A percentile compares a stretch with the other conserved stretches of the same genome.
Conservation (phyloP, 1,140 invertebrate genomes). For the Leptinotarsa defecta region DNA sequence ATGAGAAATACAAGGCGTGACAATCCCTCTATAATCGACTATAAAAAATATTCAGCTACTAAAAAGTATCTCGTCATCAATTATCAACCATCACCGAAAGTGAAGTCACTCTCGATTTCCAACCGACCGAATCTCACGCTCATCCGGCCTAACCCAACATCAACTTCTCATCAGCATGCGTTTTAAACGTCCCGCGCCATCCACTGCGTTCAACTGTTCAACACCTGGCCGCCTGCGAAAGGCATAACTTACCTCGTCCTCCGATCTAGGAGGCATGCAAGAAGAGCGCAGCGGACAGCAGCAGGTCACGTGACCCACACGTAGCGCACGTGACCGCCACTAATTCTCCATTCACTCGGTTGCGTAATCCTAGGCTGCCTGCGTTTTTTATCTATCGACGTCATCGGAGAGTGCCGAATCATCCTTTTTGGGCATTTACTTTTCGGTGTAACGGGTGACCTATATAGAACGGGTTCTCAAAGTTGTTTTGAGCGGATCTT, state of each 20-base stretch:
- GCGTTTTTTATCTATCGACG: neutral
- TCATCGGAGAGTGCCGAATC: neutral
- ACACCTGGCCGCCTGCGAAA: constrained; percentile 4
- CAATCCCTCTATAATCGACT: no score
- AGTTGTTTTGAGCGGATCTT: neutral
- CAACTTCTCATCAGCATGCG: neutral
- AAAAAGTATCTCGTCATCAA: no score
- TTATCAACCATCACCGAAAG: no score
- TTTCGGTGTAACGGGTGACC: neutral
- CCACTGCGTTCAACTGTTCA: neutral
- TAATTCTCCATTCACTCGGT: constrained; percentile 2
- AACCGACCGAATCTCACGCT: neutral
- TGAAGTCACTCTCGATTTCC: neutral
- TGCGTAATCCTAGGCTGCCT: neutral
- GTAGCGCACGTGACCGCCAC: constrained; percentile 4
- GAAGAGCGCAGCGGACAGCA: constrained; percentile 1
- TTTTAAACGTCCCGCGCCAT: neutral
- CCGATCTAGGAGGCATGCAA: neutral
- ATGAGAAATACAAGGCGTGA: no score
- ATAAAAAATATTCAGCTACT: no score
- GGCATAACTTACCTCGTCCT: neutral
- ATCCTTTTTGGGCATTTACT: neutral
- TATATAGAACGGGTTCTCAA: neutral
- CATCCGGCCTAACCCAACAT: neutral
- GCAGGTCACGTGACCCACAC: constrained; percentile 4